Conservation (phyloP, 2,888 invertebrate genomes). For the Biston betularia region DNA sequence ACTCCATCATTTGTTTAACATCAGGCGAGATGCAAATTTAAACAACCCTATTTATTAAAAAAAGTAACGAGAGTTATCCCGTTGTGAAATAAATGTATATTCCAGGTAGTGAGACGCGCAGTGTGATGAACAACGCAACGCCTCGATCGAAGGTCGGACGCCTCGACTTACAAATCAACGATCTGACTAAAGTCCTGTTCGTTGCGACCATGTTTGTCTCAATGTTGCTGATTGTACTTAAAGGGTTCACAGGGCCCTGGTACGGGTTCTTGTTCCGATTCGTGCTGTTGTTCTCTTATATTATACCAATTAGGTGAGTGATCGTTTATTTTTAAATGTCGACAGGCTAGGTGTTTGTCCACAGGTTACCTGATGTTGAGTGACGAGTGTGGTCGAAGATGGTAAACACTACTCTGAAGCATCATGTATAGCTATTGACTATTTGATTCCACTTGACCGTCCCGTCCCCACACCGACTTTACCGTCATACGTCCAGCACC, state of each 20-base stretch:
- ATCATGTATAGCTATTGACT: too few species aligned
- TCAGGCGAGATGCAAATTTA: too few species aligned
- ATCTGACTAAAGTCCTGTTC: constrained; percentile 97
- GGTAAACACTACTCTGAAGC: too few species aligned
- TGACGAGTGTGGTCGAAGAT: too few species aligned
- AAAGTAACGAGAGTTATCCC: too few species aligned
- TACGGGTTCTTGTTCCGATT: constrained; percentile 98
- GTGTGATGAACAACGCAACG: constrained; percentile 99
- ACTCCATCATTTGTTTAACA: too few species aligned
- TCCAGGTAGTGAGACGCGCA: constrained; percentile 96
- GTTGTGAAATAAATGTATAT: background rate
- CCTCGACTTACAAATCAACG: constrained; percentile 98
- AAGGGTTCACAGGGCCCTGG: constrained; percentile 99
- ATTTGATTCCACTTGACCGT: too few species aligned
- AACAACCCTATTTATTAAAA: too few species aligned
- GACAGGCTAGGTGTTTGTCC: too few species aligned
- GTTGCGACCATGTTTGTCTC: constrained; percentile 95
- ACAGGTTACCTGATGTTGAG: too few species aligned
- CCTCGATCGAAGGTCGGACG: constrained; percentile 98
- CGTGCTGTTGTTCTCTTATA: constrained; percentile 98
- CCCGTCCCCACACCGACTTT: too few species aligned
- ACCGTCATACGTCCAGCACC: too few species aligned
- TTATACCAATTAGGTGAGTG: constrained; percentile 96
- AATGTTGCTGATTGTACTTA: constrained; percentile 97
- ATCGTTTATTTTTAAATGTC: background rate